A percentile compares a stretch with the other conserved stretches of the same genome.
These are phyloP conservation scores for Capra hircus DNA, from an alignment of 2,113 vertebrate species.

Conservation along the genomic window DNA sequence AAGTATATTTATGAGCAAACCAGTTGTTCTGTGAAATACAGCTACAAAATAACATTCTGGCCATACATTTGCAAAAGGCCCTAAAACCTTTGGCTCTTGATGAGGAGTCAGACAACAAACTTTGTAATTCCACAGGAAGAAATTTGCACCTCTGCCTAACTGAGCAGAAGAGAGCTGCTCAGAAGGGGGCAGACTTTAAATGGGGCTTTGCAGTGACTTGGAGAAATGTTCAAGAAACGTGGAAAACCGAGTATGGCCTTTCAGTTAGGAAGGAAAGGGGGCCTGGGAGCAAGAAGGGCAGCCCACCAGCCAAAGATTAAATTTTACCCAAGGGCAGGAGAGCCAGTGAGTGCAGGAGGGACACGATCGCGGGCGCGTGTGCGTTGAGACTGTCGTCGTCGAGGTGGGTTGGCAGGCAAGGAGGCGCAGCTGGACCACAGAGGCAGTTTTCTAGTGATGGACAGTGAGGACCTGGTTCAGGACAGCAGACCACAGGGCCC, in stretches of 20 bases:
- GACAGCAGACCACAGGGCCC: background rate
- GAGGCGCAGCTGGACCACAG: background rate
- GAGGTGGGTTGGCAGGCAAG: background rate
- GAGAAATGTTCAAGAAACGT: background rate
- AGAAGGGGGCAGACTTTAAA: background rate
- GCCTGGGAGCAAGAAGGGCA: background rate
- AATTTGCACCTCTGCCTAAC: background rate
- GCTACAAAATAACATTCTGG: background rate
- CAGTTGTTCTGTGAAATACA: background rate
- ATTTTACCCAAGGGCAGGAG: background rate
- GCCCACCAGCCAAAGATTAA: background rate
- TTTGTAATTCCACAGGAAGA: background rate
- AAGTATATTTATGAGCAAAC: background rate
- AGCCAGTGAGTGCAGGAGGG: background rate
- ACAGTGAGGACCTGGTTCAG: background rate
- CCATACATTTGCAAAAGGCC: background rate
- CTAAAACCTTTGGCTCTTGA: background rate
- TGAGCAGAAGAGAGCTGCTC: background rate
- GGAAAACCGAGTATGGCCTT: background rate
- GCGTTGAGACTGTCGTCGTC: fast-evolving
- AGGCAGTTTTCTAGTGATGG: background rate
- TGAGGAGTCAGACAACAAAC: background rate
- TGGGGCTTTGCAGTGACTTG: background rate
- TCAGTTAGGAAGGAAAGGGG: background rate
- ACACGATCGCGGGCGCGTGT: fast-evolving